Conservation (phyloP, 2,888 invertebrate genomes). For the Argyra leucocephala region DNA sequence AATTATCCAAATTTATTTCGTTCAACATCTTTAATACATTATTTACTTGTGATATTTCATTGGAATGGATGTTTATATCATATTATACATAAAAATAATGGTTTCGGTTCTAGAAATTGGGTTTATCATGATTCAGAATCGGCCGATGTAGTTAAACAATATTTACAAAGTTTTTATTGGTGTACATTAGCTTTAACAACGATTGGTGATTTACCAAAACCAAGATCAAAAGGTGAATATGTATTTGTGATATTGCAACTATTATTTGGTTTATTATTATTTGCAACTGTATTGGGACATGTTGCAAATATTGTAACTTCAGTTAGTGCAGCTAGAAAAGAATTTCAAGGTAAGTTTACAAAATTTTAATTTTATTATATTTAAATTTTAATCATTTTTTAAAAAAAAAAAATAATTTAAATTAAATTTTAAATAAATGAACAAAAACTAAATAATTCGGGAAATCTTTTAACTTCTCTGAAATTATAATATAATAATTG, state of each 20-base stretch:
- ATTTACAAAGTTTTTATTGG: conserved; percentile 97
- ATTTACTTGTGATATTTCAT: conserved; percentile 95
- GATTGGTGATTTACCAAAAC: conserved; percentile 84
- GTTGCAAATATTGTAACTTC: conserved; percentile 98
- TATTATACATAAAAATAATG: conserved; percentile 91
- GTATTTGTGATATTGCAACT: conserved; percentile 91
- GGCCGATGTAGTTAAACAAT: conserved; percentile 84
- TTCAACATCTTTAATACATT: conserved; percentile 86
- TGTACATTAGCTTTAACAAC: conserved; percentile 92
- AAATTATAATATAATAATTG: too few relatives aligned
- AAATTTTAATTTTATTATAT: conserved; percentile 1
- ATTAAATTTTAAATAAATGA: too few relatives aligned
- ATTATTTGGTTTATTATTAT: conserved; percentile 85
- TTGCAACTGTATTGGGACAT: conserved; percentile 93
- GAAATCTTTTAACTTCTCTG: too few relatives aligned
- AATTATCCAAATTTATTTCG: conserved; percentile 97
- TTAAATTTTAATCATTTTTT: too few relatives aligned
- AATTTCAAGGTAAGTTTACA: conserved; percentile 78
- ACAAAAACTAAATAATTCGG: too few relatives aligned
- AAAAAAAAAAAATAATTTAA: too few relatives aligned
- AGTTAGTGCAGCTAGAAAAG: conserved; percentile 91
- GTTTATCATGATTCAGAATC: conserved; percentile 78
- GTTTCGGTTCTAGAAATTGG: conserved; percentile 88
- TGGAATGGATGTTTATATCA: conserved; percentile 99
- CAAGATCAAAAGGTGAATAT: conserved; percentile 88